These are phyloP conservation scores for Ethmia dodecea DNA, from an alignment of 2,888 invertebrate genomes.

Conservation along the genomic window DNA sequence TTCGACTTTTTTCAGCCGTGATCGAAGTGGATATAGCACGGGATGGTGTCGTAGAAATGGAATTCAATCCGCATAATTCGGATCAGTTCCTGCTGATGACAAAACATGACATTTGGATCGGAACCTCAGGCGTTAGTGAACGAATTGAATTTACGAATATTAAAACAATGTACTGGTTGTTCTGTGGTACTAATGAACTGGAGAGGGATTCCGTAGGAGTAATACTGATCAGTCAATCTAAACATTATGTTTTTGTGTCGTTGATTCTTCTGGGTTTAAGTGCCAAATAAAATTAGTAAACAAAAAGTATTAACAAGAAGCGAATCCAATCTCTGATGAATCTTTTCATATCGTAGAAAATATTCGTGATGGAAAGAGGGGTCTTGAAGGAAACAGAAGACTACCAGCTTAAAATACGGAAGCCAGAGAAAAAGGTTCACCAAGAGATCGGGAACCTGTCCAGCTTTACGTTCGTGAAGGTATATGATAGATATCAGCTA, in stretches of 20 bases:
- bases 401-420: constrained; percentile 46
- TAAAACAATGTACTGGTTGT: too few species aligned
- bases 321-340: too few species aligned
- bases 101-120: constrained; percentile 52
- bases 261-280: too few species aligned
- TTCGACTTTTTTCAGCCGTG: constrained; percentile 36
- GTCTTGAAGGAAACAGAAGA: constrained; percentile 45
- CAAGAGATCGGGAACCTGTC: constrained; percentile 60
- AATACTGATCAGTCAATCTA: too few species aligned
- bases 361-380: constrained; percentile 49
- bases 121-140: constrained; percentile 41
- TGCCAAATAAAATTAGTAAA: too few species aligned
- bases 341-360: constrained; percentile 59
- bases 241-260: too few species aligned
- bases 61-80: constrained; percentile 50
- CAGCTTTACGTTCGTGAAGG: constrained; percentile 71
- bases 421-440: constrained; percentile 27
- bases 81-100: constrained; percentile 53
- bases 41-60: constrained; percentile 42
- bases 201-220: too few species aligned
- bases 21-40: constrained; percentile 28
- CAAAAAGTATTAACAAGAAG: too few species aligned
- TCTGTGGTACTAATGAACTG: too few species aligned
- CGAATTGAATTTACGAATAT: not conserved
- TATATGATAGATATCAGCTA: too few species aligned